These are phyloP conservation scores for Myotis yumanensis DNA, from an alignment of 2,113 vertebrate species.

Conservation along the genomic window DNA sequence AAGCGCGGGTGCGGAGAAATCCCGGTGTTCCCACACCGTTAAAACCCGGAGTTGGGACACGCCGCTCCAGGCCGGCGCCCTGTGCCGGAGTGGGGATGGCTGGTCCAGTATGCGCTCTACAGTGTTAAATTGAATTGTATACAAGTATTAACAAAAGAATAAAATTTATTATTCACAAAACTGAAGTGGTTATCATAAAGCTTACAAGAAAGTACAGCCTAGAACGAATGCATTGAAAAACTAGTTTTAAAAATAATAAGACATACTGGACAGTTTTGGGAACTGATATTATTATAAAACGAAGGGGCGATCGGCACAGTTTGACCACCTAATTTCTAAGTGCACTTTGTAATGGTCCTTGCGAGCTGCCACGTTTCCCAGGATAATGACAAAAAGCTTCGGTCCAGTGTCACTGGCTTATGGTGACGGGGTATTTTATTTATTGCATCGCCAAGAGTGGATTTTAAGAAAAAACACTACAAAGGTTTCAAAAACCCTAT, in stretches of 20 bases:
- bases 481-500: slow-evolving; percentile 85
- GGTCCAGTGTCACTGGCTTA: slow-evolving; percentile 78
- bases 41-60: slow-evolving; percentile 75
- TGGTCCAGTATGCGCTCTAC: slow-evolving; percentile 64
- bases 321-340: slow-evolving; percentile 87
- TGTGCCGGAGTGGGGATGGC: slow-evolving; percentile 61
- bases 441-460: slow-evolving; percentile 87
- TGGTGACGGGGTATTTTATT: slow-evolving; percentile 68
- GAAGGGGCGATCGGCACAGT: slow-evolving; percentile 79
- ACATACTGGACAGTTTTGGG: slow-evolving; percentile 76
- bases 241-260: slow-evolving; percentile 79
- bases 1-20: slow-evolving; percentile 51
- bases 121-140: slow-evolving; percentile 79
- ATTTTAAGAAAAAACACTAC: slow-evolving; percentile 81
- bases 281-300: slow-evolving; percentile 76
- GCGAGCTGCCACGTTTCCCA: slow-evolving; percentile 81
- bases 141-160: slow-evolving; percentile 81
- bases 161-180: slow-evolving; percentile 81
- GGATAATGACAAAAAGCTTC: slow-evolving; percentile 81
- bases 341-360: slow-evolving; percentile 86
- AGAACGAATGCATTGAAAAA: slow-evolving; percentile 79
- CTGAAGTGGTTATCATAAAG: slow-evolving; percentile 78
- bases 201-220: slow-evolving; percentile 78
- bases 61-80: slow-evolving; percentile 57
- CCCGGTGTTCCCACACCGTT: slow-evolving; percentile 59